Base-by-base conservation (phyloP, 2,888 invertebrate genomes). In the Mechanitis mazaeus region DNA sequence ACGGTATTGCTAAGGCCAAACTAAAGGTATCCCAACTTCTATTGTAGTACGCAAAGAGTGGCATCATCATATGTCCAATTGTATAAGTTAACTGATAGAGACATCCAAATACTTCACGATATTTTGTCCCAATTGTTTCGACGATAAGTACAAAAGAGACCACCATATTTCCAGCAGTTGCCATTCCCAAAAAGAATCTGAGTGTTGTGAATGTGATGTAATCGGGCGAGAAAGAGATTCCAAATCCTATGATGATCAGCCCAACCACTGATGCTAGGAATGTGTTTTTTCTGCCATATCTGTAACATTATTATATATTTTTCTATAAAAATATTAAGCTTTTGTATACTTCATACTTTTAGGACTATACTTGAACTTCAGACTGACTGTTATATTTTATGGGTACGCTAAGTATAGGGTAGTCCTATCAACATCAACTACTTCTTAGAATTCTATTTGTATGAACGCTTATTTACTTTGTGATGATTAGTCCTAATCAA, bases 121-220 rank as follows among this genome's bases (percentile, higher is more conserved):
- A 91, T 54, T 83, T 81, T 0, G 87, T 80, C 0, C 94, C 93
- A 5, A 93, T 86, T 0, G 93, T 83, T 73, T 94, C 94, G 93
- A 94, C 93, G 35, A 93, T 83, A 33, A 94, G 85, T 1, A 94
- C 94, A 71, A 94, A 94, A 68, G 93, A 93, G 56, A 94, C 93
- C 54, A 95, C 93, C 94, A 96, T 96, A 7, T 94, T 94, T 42
- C 96, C 96, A 6, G 95, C 94, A 0, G 94, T 94, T n/a, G 94
- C 94, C 61, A 94, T 75, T 0, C 95, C 95, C 20, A 93, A 91
- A 55, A 95, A 75, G 77, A 95, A 94, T 65, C 95, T 85, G 50
- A 94, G 83, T 0, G 92, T 54, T 3, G 95, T 91, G 77, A 95
- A 94, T 4, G 77, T 68, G 28, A 67, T 75, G 72, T 85, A 90